Conservation (phyloP, 2,888 invertebrate species). For the Lymantria monacha region DNA sequence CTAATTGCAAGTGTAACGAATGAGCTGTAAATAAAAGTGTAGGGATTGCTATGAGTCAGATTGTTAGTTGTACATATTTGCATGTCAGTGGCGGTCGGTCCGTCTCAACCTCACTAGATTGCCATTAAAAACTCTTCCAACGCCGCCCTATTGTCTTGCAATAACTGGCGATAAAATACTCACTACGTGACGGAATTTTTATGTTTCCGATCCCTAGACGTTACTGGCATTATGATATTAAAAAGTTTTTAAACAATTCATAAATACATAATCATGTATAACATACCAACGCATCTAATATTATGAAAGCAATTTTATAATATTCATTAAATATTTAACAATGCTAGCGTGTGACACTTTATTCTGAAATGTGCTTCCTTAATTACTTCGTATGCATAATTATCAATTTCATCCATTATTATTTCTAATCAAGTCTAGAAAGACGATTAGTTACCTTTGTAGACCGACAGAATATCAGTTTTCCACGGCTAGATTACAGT, state of each 20-base stretch:
- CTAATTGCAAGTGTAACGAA: too few species aligned
- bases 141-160: constrained; percentile 72
- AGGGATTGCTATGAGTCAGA: constrained; percentile 12
- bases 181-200: constrained; percentile 77
- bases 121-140: constrained; percentile 56
- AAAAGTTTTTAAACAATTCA: constrained; percentile 27
- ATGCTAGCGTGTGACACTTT: too few species aligned
- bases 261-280: constrained; percentile 29
- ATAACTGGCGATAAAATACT: constrained; percentile 68
- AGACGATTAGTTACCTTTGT: too few species aligned
- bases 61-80: constrained; percentile 27
- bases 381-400: too few species aligned
- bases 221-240: constrained; percentile 49
- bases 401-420: too few species aligned
- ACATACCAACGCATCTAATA: constrained; percentile 17
- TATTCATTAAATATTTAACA: constrained; percentile 9
- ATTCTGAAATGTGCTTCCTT: too few species aligned
- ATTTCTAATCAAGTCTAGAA: too few species aligned
- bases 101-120: constrained; percentile 31
- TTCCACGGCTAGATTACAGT: too few species aligned
- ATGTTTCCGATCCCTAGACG: constrained; percentile 73
- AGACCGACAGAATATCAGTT: too few species aligned
- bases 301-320: constrained; percentile 7
- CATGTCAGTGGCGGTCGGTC: constrained; percentile 32
- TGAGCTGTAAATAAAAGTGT: neutral